Percentiles rank a stretch among this genome's conserved stretches.
phyloP scores from a whole-genome alignment of 2,113 vertebrate genomes.

The Salminus brasiliensis region DNA sequence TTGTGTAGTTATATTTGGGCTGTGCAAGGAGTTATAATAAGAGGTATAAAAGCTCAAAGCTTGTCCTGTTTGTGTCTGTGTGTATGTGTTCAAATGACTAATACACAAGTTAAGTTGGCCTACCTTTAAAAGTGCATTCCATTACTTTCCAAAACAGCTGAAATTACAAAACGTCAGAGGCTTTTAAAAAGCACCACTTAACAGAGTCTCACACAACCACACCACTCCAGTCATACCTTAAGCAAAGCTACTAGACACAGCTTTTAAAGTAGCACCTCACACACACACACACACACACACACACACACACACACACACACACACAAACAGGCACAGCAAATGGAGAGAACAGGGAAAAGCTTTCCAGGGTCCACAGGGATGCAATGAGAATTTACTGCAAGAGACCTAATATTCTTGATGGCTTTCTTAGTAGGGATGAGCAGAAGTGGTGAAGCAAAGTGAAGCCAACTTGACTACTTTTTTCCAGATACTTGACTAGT shows the following conservation, averaged over 20 bases:
- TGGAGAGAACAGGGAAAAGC: background rate
- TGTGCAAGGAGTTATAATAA: background rate
- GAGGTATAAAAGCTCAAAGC: background rate
- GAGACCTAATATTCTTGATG: background rate
- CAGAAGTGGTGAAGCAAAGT: too few species aligned
- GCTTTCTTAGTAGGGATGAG: background rate
- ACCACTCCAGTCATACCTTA: background rate
- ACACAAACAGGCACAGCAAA: conserved; percentile 23
- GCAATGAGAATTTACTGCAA: background rate
- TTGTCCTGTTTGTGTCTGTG: background rate
- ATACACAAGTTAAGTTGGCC: background rate
- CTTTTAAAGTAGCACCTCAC: background rate
- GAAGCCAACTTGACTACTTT: too few species aligned
- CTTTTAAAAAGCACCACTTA: conserved; percentile 16
- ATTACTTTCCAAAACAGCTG: background rate
- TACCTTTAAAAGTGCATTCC: background rate
- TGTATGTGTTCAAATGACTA: background rate
- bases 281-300: background rate
- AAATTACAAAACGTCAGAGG: background rate
- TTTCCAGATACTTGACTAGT: too few species aligned
- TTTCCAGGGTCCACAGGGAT: background rate
- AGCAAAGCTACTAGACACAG: background rate
- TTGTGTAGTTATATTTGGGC: background rate
- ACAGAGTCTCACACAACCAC: background rate
- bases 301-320: conserved; percentile 28